Base-by-base conservation (phyloP, 2,797 vertebrate species). In the Sebastolobus altivelis region DNA sequence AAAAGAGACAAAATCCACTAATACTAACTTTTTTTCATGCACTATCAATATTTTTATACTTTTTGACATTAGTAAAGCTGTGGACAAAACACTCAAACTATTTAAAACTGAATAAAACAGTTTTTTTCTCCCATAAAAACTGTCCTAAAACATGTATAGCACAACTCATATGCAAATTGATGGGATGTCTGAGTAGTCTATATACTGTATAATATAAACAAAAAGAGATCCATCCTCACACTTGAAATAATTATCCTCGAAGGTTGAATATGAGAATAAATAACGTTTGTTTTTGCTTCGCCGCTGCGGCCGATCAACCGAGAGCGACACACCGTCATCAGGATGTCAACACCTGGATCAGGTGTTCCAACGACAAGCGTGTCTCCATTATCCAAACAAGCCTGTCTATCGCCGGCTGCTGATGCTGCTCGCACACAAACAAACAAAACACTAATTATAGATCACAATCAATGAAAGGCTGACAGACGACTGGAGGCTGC, bases 401-500 rank as follows among this genome's bases (percentile, higher is more conserved):
- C 49, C n/a, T 59, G 18, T 70, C 20, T 29, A 13, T 4, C 46
- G 0, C 20, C 40, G 9, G 75, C 78, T 66, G 74, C 72, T 60
- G 25, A 25, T 25, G 66, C 66, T 55, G 25, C 63, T 65, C 3
- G 7, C 27, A 38, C 81, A 54, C 62, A 58, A 67, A 80, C 80
- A 80, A 74, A 74, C 76, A 78, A 0, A n/a, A 29, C 38, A 22
- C 84, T 80, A 87, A 82, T 87, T 84, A 81, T 80, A 85, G 76
- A 91, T 77, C 27, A 16, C 3, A 75, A 81, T 87, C 86, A 66
- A 75, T 75, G 40, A n/a, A 1, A 33, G 65, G 60, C 72, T 72
- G 76, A 82, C 77, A 78, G 82, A 27, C 16, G 12, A 13, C 58
- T 29, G 56, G 35, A 72, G 66, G 77, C 68, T 55, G 58, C 52